phyloP scores from a whole-genome alignment of 2,888 invertebrate species.

The Aradus depressus region DNA sequence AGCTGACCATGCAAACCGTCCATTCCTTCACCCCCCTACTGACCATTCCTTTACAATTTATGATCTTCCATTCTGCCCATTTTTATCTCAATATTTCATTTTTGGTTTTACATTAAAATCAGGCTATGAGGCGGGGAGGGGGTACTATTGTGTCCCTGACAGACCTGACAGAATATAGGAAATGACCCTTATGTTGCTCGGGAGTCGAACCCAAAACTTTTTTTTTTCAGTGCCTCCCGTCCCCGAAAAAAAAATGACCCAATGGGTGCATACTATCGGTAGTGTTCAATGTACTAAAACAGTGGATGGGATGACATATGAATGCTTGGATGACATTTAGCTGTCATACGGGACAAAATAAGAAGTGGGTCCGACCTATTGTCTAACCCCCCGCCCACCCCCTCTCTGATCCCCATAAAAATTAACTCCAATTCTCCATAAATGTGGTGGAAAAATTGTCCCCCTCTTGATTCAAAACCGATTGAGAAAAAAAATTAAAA shows the following conservation, averaged over 20 bases:
- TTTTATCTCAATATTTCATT: slow-evolving; percentile 31
- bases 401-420: slow-evolving; percentile 20
- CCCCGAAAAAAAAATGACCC: slow-evolving; percentile 14
- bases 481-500: slow-evolving; percentile 1
- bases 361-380: slow-evolving; percentile 19
- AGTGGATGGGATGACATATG: slow-evolving; percentile 14
- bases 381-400: too few relatives aligned
- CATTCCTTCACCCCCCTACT: slow-evolving; percentile 25
- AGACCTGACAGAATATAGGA: slow-evolving; percentile 21
- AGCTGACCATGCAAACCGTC: slow-evolving; percentile 30
- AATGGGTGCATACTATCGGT: slow-evolving; percentile 21
- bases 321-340: slow-evolving; percentile 9
- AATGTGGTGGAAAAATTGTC: slow-evolving; percentile 17
- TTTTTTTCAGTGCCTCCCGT: not conserved
- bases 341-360: slow-evolving; percentile 23
- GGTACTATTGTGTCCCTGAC: slow-evolving; percentile 27
- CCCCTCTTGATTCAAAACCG: slow-evolving; percentile 13
- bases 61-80: slow-evolving; percentile 30
- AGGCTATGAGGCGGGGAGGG: slow-evolving; percentile 10
- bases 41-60: slow-evolving; percentile 27
- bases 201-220: not conserved
- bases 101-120: slow-evolving; percentile 29
- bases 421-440: slow-evolving; percentile 16
- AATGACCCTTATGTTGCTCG: slow-evolving; percentile 28
- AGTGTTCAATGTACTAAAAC: slow-evolving; percentile 24